These are phyloP conservation scores for Margarornis squamiger DNA, from an alignment of 2,797 vertebrate genomes.

Conservation along the genomic window DNA sequence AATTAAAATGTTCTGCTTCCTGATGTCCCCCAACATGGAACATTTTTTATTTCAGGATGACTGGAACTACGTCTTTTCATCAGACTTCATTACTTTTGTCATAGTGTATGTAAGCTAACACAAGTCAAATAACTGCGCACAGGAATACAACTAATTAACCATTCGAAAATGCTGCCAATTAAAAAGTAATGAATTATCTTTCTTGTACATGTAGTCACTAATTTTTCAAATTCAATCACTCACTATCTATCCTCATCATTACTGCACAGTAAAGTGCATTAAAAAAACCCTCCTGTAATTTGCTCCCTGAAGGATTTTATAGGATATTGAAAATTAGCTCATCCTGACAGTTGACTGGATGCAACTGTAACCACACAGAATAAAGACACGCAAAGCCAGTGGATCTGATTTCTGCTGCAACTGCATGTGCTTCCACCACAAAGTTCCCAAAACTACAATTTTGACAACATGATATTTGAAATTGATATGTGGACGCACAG, in stretches of 20 bases:
- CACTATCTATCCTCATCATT: not conserved
- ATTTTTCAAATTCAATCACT: not conserved
- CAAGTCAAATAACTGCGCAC: not conserved
- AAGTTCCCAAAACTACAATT: not conserved
- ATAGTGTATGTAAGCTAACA: not conserved
- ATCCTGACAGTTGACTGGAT: not conserved
- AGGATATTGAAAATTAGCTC: not conserved
- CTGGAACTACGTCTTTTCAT: not conserved
- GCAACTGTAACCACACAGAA: not conserved
- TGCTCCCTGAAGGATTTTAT: not conserved
- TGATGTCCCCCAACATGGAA: not conserved
- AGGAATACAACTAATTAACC: not conserved
- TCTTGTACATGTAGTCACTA: not conserved
- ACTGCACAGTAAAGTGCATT: not conserved
- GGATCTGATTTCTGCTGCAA: not conserved
- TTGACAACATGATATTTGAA: not conserved
- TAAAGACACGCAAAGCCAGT: not conserved
- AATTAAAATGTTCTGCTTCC: not conserved
- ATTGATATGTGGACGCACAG: fast-evolving
- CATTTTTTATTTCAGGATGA: not conserved
- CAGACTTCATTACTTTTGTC: not conserved
- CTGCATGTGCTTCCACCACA: not conserved
- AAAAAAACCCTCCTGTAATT: not conserved
- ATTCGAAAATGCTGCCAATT: not conserved
- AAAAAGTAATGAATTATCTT: not conserved